Evolutionary conservation across 2,113 vertebrate species (phyloP), one percentile per base, ranked within the genome.

Genomic region (Pelmatolapia mariae): DNA sequence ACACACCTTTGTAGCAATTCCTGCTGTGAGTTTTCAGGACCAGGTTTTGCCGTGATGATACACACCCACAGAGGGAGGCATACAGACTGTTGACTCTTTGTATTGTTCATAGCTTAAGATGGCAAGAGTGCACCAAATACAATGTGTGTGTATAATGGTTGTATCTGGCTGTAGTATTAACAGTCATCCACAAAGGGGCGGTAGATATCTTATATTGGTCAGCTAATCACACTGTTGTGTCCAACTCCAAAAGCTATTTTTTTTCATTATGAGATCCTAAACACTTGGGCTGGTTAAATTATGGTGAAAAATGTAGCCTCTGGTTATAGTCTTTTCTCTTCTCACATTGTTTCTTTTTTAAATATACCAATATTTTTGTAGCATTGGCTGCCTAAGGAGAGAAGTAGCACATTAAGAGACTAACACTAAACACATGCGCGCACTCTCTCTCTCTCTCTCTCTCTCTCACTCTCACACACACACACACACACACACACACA

Each of bases 141-240:
- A 76, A 29, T 13, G 18, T 13, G 43, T 31, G 10, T 31, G 7
- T 5, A 11, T 78, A 8, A 29, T 4, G 26, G 4, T 50, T 78
- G 43, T 50, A n/a, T 50, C 71, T 50, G 6, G 26, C 31, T 90
- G 91, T 83, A 93, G 24, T 88, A 87, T 87, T 66, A 45, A 1
- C 33, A 84, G 36, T 9, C 19, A 4, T 85, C 89, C 92, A 94
- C 87, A 89, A 6, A 22, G 82, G 4, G 88, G 93, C 6, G 3
- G 47, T 50, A 95, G 16, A 87, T 31, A 87, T 86, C 85, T 86
- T 47, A 15, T 24, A 7, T 59, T 87, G 5, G 36, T n/a, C 52
- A 38, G n/a, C 33, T 79, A 10, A 53, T 29, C 4, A 1, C 6
- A 26, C 13, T 7, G 11, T 54, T 15, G 24, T 11, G 50, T 29